These are phyloP conservation scores for Drosophila littoralis DNA, from an alignment of 1,140 invertebrate species.

Conservation along the genomic window DNA sequence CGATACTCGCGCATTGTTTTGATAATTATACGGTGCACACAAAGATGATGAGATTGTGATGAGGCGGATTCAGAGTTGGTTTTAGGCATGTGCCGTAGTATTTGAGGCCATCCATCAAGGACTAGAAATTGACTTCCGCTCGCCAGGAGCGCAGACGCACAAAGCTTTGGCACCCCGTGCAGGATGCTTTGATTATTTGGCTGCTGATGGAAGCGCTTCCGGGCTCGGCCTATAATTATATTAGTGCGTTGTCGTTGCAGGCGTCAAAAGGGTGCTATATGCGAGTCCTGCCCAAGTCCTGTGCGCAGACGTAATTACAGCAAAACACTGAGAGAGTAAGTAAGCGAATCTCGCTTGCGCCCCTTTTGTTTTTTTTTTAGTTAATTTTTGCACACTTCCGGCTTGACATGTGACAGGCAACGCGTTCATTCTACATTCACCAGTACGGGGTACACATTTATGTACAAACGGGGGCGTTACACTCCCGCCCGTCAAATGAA, in stretches of 20 bases:
- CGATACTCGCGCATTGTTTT: slow-evolving; percentile 68
- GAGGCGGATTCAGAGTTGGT: slow-evolving; percentile 6
- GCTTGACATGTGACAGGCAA: slow-evolving; percentile 82
- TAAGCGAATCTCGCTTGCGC: slow-evolving; percentile 19
- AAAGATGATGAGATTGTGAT: slow-evolving; percentile 39
- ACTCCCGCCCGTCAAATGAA: slow-evolving; percentile 75
- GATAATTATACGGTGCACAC: slow-evolving; percentile 72
- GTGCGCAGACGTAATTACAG: slow-evolving; percentile 58
- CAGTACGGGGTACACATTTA: slow-evolving; percentile 7
- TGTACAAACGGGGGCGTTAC: slow-evolving; percentile 57
- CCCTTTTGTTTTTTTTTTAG: slow-evolving; percentile 36
- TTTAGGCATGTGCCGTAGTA: slow-evolving; percentile 32
- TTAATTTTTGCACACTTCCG: slow-evolving; percentile 76
- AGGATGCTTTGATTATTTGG: slow-evolving; percentile 34
- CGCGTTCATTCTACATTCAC: slow-evolving; percentile 44
- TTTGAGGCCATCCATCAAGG: slow-evolving; percentile 43
- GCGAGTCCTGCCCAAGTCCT: slow-evolving; percentile 19
- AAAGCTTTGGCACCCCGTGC: slow-evolving; percentile 59
- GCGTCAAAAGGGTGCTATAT: slow-evolving; percentile 62
- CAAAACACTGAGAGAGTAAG: slow-evolving; percentile 24
- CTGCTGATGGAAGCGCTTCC: slow-evolving; percentile 78
- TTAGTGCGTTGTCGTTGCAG: slow-evolving; percentile 59
- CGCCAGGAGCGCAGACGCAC: slow-evolving; percentile 48
- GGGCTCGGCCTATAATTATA: slow-evolving; percentile 75
- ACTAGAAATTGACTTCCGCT: slow-evolving; percentile 61